Percentiles rank a stretch among this genome's conserved stretches.
phyloP scores from a whole-genome alignment of 2,888 invertebrate species.

The Apeira syringaria region DNA sequence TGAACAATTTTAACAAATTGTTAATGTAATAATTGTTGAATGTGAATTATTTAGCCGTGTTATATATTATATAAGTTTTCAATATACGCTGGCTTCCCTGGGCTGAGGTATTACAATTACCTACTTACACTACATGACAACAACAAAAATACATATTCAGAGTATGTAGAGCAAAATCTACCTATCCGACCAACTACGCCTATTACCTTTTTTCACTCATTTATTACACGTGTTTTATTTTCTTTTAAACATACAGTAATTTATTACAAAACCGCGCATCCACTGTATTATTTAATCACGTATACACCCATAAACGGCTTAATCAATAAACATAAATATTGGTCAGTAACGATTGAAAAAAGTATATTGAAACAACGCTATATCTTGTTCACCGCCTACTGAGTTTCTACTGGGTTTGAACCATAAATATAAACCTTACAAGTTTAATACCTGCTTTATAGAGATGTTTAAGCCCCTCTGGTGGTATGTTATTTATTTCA shows the following conservation, averaged over 20 bases:
- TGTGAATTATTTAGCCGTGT: no score
- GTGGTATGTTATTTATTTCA: conserved; percentile 16
- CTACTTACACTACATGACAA: no score
- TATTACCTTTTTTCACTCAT: conserved; percentile 3
- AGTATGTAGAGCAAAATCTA: no score
- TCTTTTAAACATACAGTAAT: conserved; percentile 11
- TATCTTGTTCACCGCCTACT: conserved; percentile 33
- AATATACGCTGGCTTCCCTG: no score
- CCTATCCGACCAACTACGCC: neutral
- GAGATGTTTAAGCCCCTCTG: conserved; percentile 24
- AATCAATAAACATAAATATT: conserved; percentile 48
- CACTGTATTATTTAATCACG: conserved; percentile 29
- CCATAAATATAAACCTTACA: conserved; percentile 13
- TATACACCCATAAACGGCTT: conserved; percentile 41
- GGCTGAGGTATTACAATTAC: no score
- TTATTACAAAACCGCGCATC: conserved; percentile 16
- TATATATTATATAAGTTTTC: no score
- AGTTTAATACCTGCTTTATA: conserved; percentile 31
- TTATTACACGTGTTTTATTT: conserved; percentile 7
- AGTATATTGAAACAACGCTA: conserved; percentile 27
- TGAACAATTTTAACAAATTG: no score
- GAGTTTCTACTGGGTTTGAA: conserved; percentile 17
- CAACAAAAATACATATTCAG: no score
- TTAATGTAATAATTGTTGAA: no score
- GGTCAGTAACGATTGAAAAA: conserved; percentile 35